Percentiles rank a stretch among this genome's conserved stretches.
Evolutionary conservation across 2,888 invertebrate genomes (phyloP).

Genomic region (Cantharis lateralis): DNA sequence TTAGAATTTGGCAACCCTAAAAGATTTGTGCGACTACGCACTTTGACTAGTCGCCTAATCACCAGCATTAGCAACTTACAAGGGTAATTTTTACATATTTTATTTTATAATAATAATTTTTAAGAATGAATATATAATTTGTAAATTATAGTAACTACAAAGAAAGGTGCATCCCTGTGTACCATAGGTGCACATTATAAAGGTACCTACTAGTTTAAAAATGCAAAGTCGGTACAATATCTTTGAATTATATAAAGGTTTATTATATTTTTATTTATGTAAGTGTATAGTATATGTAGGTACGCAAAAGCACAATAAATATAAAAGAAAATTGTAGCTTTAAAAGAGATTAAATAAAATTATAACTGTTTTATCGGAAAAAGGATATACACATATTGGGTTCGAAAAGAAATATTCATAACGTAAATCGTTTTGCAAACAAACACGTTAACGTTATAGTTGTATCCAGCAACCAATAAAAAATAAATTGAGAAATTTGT

Average conservation of each 20-base stretch:
- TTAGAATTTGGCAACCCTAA: no score
- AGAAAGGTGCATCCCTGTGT: no score
- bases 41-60: no score
- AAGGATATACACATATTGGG: conserved; percentile 20
- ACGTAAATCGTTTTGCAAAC: conserved; percentile 9
- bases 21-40: no score
- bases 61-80: no score
- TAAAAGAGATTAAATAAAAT: conserved; percentile 19
- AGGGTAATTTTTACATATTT: no score
- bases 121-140: no score
- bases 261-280: background rate
- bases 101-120: no score
- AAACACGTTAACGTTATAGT: conserved; percentile 17
- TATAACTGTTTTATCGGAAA: conserved; percentile 20
- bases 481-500: conserved; percentile 12
- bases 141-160: no score
- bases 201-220: background rate
- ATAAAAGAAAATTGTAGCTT: background rate
- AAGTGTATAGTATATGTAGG: background rate
- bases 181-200: background rate
- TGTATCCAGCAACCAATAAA: conserved; percentile 13
- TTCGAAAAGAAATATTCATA: conserved; percentile 16
- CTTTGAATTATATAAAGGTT: background rate
- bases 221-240: background rate
- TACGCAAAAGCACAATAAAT: background rate